Evolutionary conservation across 2,888 invertebrate species (phyloP), one percentile per base, ranked within the genome.

Genomic region (Cabera pusaria): DNA sequence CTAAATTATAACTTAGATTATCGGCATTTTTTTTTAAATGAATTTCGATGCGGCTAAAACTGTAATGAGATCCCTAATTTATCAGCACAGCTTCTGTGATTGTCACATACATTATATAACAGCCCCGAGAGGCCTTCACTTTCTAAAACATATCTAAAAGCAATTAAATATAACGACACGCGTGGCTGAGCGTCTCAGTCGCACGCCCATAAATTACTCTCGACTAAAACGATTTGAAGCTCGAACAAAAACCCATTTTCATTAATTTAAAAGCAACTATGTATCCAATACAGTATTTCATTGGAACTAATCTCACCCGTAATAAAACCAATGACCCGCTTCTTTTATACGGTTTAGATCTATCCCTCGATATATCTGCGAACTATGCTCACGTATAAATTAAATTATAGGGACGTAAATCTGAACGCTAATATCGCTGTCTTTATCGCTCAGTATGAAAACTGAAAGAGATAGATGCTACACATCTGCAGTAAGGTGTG

Each of bases 221-320:
- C 10, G 19, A 19, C 28, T 29, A 24, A 18, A 36, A 23, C 28
- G 28, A 36, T 28, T 24, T 29, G 9, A 14, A 7, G 5, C 31
- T 22, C 21, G 16, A 21, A 21, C 31, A 27, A 32, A 32, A 21
- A 27, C 12, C 38, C 5, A 22, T 39, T 39, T 26, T 12, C 7
- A 38, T 32, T n/a, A 7, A 27, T 39, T 27, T 32, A 27, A 38
- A 37, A 26, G 23, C 20, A 9, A 18, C 9, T 40, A 24, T 10
- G 36, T 31, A 31, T 28, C 40, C 19, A 33, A 21, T 36, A 8
- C 26, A 44, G 44, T 38, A 44, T 44, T 43, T 49, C 52, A 49
- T 38, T 52, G 39, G 44, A 29, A 49, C 44, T 52, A 49, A 47
- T 44, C 49, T 42, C 17, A 24, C 25, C 34, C 16, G 38, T 39